Evolutionary conservation across 2,797 vertebrate genomes (phyloP).

Genomic region (Poecilia velifera): DNA sequence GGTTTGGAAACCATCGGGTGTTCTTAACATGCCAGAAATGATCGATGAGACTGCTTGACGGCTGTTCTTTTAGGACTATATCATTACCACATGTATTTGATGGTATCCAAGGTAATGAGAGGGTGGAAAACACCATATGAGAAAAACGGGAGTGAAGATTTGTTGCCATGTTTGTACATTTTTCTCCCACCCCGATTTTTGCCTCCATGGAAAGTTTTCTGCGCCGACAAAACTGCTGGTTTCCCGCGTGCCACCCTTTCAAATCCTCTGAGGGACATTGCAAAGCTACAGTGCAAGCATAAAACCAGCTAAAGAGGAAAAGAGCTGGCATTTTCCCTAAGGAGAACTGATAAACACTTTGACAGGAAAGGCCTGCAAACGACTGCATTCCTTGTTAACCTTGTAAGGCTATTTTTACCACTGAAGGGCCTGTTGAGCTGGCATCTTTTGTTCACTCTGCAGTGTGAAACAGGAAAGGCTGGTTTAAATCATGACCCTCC

Average conservation of each 20-base stretch:
- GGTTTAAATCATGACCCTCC: conserved; percentile 51
- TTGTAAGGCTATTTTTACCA: conserved; percentile 74
- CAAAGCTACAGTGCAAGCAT: background rate
- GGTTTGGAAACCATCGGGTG: background rate
- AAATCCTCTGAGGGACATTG: background rate
- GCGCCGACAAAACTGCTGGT: background rate
- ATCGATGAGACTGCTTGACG: background rate
- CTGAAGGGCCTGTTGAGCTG: conserved; percentile 38
- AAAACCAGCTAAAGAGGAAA: conserved; percentile 37
- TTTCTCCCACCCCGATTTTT: background rate
- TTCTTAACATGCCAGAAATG: background rate
- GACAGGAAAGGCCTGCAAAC: conserved; percentile 78
- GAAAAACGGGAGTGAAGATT: background rate
- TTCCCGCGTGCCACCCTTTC: background rate
- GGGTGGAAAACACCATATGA: background rate
- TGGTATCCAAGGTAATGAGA: conserved; percentile 3
- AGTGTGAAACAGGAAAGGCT: conserved; percentile 59
- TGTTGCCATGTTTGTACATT: background rate
- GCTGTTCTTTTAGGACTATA: conserved; percentile 1
- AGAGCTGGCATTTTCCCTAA: conserved; percentile 48
- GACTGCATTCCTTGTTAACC: conserved; percentile 72
- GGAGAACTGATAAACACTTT: conserved; percentile 75
- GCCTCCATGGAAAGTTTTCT: background rate
- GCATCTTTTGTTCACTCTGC: conserved; percentile 57
- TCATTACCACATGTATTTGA: conserved; percentile 6